Evolutionary conservation across 2,888 invertebrate species (phyloP), one percentile per base, ranked within the genome.

Genomic region (Merodon equestris): DNA sequence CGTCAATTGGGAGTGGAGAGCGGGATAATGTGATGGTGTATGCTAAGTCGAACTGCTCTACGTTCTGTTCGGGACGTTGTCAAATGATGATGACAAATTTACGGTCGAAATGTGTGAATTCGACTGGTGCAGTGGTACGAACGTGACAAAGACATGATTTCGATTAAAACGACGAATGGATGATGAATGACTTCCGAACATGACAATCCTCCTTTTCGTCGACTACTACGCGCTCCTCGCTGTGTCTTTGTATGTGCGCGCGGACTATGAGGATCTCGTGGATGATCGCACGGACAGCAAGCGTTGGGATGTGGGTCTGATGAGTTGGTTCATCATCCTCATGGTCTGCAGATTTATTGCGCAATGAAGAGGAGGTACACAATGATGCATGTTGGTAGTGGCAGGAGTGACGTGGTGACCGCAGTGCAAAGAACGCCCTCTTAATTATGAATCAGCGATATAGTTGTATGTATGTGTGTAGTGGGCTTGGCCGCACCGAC

Each of bases 131-230:
- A 38, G 17, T 18, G 15, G 36, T 48, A 45, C 17, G 15, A 61
- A 57, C 34, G 48, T 60, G 58, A 53, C 60, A 60, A 58, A 56
- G 71, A 76, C 79, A 70, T 64, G 79, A 70, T 79, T 79, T 70
- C 74, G 74, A 74, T 74, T 74, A 70, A 79, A 79, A 74, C 79
- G 79, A 74, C 74, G 64, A 79, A 79, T 60, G 40, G 68, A 79
- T 79, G 74, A 79, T 79, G 74, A 79, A 79, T 79, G 68, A 74
- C 79, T 79, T 79, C 74, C 79, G 79, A 79, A 54, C 73, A 68
- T 63, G 77, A 68, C 73, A 77, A 63, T 67, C 47, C 50, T n/a
- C 27, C 48, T 57, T n/a, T 12, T 45, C 42, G 54, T 60, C 44
- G 54, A n/a, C n/a, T n/a, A n/a, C n/a, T n/a, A n/a, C n/a, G n/a